phyloP scores from a whole-genome alignment of 2,888 invertebrate genomes.

The Eupeodes luniger region DNA sequence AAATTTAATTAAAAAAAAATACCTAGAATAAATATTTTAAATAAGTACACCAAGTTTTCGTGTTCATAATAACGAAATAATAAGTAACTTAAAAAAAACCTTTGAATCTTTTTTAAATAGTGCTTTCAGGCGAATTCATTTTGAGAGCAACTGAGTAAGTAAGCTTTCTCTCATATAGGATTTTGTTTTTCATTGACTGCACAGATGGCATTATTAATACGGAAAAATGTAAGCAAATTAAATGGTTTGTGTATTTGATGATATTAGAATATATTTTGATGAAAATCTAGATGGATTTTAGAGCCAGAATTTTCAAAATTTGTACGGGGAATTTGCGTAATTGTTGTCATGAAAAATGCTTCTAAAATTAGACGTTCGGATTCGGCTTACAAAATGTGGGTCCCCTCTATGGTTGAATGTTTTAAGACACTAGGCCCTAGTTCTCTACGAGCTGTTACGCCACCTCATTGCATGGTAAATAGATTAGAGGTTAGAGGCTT shows the following conservation, averaged over 20 bases:
- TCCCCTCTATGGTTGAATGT: too few relatives aligned
- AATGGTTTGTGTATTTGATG: not conserved
- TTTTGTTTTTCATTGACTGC: not conserved
- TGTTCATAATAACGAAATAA: not conserved
- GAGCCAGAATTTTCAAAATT: not conserved
- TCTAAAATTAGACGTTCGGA: too few relatives aligned
- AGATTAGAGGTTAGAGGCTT: too few relatives aligned
- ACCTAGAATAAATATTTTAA: too few relatives aligned
- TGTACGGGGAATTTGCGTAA: not conserved
- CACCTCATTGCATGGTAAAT: too few relatives aligned
- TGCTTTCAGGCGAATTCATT: slow-evolving; percentile 15
- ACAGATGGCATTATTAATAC: not conserved
- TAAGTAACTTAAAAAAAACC: not conserved
- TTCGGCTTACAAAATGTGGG: too few relatives aligned
- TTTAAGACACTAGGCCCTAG: too few relatives aligned
- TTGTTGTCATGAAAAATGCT: too few relatives aligned
- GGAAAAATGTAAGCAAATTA: fast-evolving
- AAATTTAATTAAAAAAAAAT: too few relatives aligned
- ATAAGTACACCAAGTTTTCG: too few relatives aligned
- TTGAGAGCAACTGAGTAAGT: slow-evolving; percentile 18
- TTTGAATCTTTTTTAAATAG: not conserved
- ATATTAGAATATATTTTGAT: not conserved
- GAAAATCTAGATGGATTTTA: not conserved
- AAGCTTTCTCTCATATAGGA: not conserved
- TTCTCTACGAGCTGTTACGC: too few relatives aligned